Base-by-base conservation (phyloP, 2,113 vertebrate genomes). In the Bujurquina vittata region DNA sequence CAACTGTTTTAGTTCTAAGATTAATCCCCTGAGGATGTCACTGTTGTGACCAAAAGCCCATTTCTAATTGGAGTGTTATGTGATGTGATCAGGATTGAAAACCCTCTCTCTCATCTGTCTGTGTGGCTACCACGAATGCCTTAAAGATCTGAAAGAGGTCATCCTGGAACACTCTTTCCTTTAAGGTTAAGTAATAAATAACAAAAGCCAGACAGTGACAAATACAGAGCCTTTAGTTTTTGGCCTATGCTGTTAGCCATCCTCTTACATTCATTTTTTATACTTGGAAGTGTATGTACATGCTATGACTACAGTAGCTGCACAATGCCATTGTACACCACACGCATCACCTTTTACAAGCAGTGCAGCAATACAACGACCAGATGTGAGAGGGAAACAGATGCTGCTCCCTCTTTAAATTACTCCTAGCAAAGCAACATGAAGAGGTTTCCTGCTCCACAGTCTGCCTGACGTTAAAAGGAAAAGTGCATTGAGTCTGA, bases 51-150 rank as follows among this genome's bases (percentile, higher is more conserved):
- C 69, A 52, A 62, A 58, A 58, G 20, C n/a, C 54, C 22, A 69
- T 69, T 85, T 83, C 52, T 75, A 78, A 69, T 14, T 79, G 22
- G 56, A 60, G 23, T 22, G n/a, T 79, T 75, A 72, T 83, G 31
- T 80, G 77, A 85, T 79, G 77, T 62, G 61, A 59, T 85, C 65
- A 31, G 37, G 82, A 37, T 58, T 59, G 22, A 63, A 84, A 79
- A 65, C 43, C 43, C 61, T 54, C 23, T 46, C 61, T 35, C 9
- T 61, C n/a, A 20, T 18, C 59, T 10, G 33, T 55, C 49, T 49
- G 29, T 40, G 40, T 26, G 18, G 8, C 23, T 40, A 52, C 20
- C 2, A 2, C 54, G 15, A 52, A 74, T 11, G 33, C 18, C 58
- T 67, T 79, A 37, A 17, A 75, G 63, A 54, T 49, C 10, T 3